Conservation (phyloP, 2,797 vertebrate species). For the Sandelia bainsii region DNA sequence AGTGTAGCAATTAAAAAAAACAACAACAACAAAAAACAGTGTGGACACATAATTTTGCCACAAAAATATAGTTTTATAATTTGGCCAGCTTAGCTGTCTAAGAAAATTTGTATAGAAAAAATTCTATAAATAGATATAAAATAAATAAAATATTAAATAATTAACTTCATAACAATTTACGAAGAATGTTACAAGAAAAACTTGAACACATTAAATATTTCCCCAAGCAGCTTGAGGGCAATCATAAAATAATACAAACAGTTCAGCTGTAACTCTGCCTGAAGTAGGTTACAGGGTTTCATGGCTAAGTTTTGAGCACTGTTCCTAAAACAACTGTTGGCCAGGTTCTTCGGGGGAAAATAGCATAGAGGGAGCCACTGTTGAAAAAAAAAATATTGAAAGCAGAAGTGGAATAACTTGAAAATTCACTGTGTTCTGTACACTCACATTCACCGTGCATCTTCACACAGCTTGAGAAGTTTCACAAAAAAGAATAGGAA, state of each 20-base stretch:
- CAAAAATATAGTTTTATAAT: no score
- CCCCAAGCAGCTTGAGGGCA: not conserved
- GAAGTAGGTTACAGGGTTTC: conserved; percentile 33
- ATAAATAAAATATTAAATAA: not conserved
- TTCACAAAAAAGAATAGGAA: not conserved
- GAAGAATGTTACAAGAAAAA: not conserved
- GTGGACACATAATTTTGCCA: no score
- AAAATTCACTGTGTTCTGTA: conserved; percentile 28
- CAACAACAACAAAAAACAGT: no score
- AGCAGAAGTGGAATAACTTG: conserved; percentile 1
- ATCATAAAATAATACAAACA: conserved; percentile 12
- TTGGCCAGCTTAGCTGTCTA: no score
- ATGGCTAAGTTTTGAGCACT: conserved; percentile 31
- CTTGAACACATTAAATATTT: not conserved
- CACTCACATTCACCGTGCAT: conserved; percentile 1
- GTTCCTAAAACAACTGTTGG: conserved; percentile 32
- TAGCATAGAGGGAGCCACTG: conserved; percentile 19
- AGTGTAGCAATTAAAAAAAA: no score
- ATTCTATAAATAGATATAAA: not conserved
- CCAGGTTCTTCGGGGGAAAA: conserved; percentile 18
- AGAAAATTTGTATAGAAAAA: not conserved
- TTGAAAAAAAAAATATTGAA: conserved; percentile 20
- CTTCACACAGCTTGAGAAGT: not conserved
- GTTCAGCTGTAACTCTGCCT: conserved; percentile 22
- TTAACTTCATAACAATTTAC: conserved; percentile 2